Evolutionary conservation across 2,888 invertebrate genomes (phyloP), one percentile per base, ranked within the genome.

Genomic region (Pandemis cinnamomeana): DNA sequence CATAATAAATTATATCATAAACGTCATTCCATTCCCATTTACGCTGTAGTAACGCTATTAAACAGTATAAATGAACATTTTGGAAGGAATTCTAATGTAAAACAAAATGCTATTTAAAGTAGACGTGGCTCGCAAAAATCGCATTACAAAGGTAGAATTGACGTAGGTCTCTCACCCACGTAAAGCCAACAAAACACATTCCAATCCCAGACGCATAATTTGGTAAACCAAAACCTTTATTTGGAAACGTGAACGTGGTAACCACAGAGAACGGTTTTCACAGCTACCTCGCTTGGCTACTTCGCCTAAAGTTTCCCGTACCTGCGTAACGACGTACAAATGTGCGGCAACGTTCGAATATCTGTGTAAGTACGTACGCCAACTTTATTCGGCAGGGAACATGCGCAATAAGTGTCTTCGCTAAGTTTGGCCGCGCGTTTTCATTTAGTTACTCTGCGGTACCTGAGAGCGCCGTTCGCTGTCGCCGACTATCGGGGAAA

Each of bases 391-490:
- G 58, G 13, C 48, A 61, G n/a, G 6, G 64, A 20, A n/a, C 87
- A 87, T 87, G 87, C 87, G 87, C 84, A 89, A 84, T 78, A 81
- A 75, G 36, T 90, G 86, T 72, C 91, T 86, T 77, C 15, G 55
- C 63, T 69, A 84, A 84, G 78, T 85, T 85, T 80, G 75, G 73
- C 68, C 78, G 73, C 72, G 75, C 71, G 69, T 72, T 67, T 76
- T 69, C 58, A 63, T 66, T 80, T 90, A 93, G 92, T 93, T 76
- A 82, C 80, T 86, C 86, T 81, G 82, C 85, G 88, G 86, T 87
- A 80, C 80, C 81, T 82, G 79, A 71, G 76, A 82, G 77, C 80
- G 79, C 73, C 87, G 84, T 80, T 84, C 90, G 91, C 86, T 71
- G 80, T 76, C 75, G 51, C 75, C 69, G 78, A 77, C 78, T 78